Conservation (phyloP, 2,888 invertebrate genomes). For the Biston betularia region DNA sequence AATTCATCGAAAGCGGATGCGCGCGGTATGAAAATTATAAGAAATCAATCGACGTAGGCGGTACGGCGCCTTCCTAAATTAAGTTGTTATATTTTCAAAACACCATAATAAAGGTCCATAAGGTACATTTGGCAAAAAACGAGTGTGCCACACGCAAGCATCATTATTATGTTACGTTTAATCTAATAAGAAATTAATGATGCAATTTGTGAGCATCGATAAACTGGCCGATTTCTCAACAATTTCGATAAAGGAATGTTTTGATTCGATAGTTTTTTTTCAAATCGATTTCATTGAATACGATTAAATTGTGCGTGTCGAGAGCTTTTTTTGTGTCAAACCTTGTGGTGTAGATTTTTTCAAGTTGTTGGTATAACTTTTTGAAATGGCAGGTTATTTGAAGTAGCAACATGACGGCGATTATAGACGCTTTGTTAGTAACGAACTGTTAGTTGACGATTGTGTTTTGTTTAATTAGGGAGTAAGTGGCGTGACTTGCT, state of each 20-base stretch:
- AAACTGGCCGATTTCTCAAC: conserved; percentile 60
- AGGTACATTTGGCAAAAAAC: conserved; percentile 76
- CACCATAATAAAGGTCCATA: conserved; percentile 74
- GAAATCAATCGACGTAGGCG: conserved; percentile 81
- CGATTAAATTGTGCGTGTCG: conserved; percentile 26
- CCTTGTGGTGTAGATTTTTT: conserved; percentile 19
- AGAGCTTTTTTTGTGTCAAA: conserved; percentile 19
- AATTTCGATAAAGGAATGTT: conserved; percentile 53
- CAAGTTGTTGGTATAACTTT: conserved; percentile 37
- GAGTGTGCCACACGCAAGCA: conserved; percentile 75
- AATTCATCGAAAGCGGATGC: conserved; percentile 66
- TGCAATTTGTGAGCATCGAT: conserved; percentile 68
- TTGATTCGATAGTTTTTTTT: conserved; percentile 58
- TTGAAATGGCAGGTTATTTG: conserved; percentile 46
- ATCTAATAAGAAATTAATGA: conserved; percentile 74
- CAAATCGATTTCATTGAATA: conserved; percentile 48
- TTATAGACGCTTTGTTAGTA: conserved; percentile 32
- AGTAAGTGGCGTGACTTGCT: conserved; percentile 53
- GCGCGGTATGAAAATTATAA: conserved; percentile 77
- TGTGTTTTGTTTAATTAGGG: conserved; percentile 49
- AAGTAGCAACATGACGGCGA: conserved; percentile 35
- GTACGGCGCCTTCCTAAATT: conserved; percentile 81
- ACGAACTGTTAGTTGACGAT: conserved; percentile 22
- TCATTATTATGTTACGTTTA: conserved; percentile 71
- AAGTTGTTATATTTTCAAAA: conserved; percentile 80